phyloP scores from a whole-genome alignment of 92 coral and sea anemone species.

The Chrysogorgia sp. region DNA sequence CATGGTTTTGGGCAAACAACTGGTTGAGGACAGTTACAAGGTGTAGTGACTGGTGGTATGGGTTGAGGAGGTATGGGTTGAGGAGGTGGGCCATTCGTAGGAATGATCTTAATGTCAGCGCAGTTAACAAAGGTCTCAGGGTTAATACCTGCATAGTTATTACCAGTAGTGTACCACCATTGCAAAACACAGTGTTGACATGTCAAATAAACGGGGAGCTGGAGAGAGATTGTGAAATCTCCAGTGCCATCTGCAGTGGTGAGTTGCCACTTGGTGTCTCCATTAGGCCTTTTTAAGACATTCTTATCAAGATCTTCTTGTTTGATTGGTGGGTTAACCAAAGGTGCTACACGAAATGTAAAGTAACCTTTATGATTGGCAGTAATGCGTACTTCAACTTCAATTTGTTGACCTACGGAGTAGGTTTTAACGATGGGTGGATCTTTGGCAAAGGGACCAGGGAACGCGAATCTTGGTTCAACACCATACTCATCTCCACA shows the following conservation, averaged over 20 bases:
- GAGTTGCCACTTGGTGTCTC: slow-evolving; percentile 17
- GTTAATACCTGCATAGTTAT: slow-evolving; percentile 63
- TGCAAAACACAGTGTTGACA: slow-evolving; percentile 72
- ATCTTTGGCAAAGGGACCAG: neutral
- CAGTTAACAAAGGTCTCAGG: slow-evolving; percentile 96
- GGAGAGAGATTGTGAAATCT: slow-evolving; percentile 44
- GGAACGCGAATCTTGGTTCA: neutral
- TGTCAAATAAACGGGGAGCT: slow-evolving; percentile 57
- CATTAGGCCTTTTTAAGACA: slow-evolving; percentile 28
- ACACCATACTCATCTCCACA: slow-evolving; percentile 31
- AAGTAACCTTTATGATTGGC: slow-evolving; percentile 20
- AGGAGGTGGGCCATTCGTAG: slow-evolving; percentile 50
- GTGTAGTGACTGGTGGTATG: slow-evolving; percentile 3
- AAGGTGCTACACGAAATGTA: neutral
- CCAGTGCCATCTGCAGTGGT: neutral
- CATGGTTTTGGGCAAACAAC: slow-evolving; percentile 17
- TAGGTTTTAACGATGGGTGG: slow-evolving; percentile 48
- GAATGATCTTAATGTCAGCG: slow-evolving; percentile 77
- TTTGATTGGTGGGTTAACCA: neutral
- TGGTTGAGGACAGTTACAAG: slow-evolving; percentile 19
- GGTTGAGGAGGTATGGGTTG: slow-evolving; percentile 23
- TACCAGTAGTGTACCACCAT: slow-evolving; percentile 70
- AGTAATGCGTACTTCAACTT: neutral
- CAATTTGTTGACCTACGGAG: slow-evolving; percentile 55
- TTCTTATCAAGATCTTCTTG: slow-evolving; percentile 12